Percentiles rank a stretch among this genome's conserved stretches.
Conservation (phyloP, 1,140 invertebrate species). For the Melipona quadrifasciata region DNA sequence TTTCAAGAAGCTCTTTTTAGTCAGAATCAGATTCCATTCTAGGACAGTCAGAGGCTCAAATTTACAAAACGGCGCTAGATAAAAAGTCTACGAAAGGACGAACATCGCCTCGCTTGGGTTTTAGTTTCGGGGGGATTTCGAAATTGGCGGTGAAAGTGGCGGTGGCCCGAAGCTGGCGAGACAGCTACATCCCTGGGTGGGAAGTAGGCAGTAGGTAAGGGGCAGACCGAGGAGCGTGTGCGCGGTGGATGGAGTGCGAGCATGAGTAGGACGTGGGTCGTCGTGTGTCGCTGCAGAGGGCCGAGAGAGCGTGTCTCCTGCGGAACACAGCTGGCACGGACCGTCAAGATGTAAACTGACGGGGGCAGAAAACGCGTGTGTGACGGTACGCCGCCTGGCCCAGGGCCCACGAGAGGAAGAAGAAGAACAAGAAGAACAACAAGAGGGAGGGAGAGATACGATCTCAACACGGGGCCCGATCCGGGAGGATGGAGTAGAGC, state of each 20-base stretch:
- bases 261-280: slow-evolving; percentile 57
- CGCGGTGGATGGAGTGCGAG: slow-evolving; percentile 34
- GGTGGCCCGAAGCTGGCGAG: neutral
- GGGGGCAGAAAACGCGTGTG: slow-evolving; percentile 16
- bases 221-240: slow-evolving; percentile 33
- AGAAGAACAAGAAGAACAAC: neutral
- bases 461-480: neutral
- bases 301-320: slow-evolving; percentile 60
- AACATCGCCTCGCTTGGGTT: too few species aligned
- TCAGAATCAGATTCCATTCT: too few species aligned
- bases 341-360: slow-evolving; percentile 63
- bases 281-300: slow-evolving; percentile 49
- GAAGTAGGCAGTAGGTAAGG: slow-evolving; percentile 20
- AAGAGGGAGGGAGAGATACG: neutral
- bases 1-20: neutral
- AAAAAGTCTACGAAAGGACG: neutral
- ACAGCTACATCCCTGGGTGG: slow-evolving; percentile 20
- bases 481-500: slow-evolving; percentile 59
- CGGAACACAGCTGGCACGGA: slow-evolving; percentile 49
- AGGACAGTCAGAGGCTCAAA: too few species aligned
- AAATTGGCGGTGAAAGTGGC: slow-evolving; percentile 8
- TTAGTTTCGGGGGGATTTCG: neutral
- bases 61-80: too few species aligned
- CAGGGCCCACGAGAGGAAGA: slow-evolving; percentile 13
- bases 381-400: slow-evolving; percentile 45